Evolutionary conservation across 2,113 vertebrate genomes (phyloP).

Genomic region (Junco hyemalis): DNA sequence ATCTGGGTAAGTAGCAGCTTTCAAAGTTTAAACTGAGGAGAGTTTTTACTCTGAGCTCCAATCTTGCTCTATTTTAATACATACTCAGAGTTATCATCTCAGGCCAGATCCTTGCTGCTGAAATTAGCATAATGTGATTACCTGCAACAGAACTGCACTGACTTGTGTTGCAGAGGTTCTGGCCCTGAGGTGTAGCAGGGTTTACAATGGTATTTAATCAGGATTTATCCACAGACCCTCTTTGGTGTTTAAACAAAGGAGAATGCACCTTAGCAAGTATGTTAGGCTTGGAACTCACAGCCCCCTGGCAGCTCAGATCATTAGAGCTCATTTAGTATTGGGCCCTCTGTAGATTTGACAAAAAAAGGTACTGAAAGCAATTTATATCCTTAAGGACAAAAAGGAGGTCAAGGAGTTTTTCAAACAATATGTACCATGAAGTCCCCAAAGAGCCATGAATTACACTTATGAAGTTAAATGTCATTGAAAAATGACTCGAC

Average conservation of each 20-base stretch:
- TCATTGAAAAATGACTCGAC: slow-evolving; percentile 82
- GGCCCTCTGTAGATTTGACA: slow-evolving; percentile 70
- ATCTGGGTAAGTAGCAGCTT: slow-evolving; percentile 30
- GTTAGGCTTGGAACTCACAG: neutral
- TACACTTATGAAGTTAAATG: slow-evolving; percentile 77
- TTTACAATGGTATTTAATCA: slow-evolving; percentile 30
- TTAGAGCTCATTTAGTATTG: slow-evolving; percentile 74
- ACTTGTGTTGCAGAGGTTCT: neutral
- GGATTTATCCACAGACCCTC: slow-evolving; percentile 61
- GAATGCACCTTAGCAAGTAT: slow-evolving; percentile 19
- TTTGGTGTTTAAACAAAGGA: slow-evolving; percentile 68
- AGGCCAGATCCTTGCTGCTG: slow-evolving; percentile 12
- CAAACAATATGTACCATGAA: slow-evolving; percentile 68
- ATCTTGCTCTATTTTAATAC: slow-evolving; percentile 36
- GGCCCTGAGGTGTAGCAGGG: slow-evolving; percentile 5
- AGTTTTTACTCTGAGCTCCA: slow-evolving; percentile 29
- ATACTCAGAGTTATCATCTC: neutral
- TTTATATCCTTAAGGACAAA: slow-evolving; percentile 73
- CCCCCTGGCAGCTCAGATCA: slow-evolving; percentile 67
- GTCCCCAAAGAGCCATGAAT: slow-evolving; percentile 74
- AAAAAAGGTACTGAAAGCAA: slow-evolving; percentile 70
- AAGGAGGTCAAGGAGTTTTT: slow-evolving; percentile 79
- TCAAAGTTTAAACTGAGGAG: slow-evolving; percentile 4
- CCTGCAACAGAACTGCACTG: neutral
- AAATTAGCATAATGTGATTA: slow-evolving; percentile 1